Conservation (phyloP, 2,888 invertebrate genomes). For the Cataglyphis altisquamis region DNA sequence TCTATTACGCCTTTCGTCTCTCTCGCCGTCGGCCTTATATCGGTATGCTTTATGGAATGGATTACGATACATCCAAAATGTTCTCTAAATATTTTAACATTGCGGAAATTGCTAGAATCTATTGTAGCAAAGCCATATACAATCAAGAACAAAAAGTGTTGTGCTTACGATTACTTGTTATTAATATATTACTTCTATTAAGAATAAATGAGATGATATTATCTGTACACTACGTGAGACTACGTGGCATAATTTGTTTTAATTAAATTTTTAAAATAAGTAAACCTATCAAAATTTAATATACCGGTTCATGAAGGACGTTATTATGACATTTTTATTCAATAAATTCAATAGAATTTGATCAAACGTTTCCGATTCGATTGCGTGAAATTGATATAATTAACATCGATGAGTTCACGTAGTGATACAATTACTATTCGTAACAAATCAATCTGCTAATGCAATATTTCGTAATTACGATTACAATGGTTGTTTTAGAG, state of each 20-base stretch:
- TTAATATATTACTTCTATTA: neutral
- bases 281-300: neutral
- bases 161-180: neutral
- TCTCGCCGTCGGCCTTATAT: neutral
- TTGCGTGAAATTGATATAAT: constrained; percentile 26
- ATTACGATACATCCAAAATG: neutral
- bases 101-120: neutral
- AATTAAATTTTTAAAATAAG: neutral
- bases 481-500: neutral
- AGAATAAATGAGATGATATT: neutral
- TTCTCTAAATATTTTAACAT: constrained; percentile 27
- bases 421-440: neutral
- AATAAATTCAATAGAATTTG: constrained; percentile 24
- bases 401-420: neutral
- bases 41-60: neutral
- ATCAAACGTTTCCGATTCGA: neutral
- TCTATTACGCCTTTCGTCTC: constrained; percentile 18
- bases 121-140: neutral
- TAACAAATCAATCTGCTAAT: constrained; percentile 15
- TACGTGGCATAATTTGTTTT: neutral
- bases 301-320: neutral
- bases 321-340: neutral
- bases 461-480: constrained; percentile 28
- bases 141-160: neutral
- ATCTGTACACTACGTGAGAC: neutral